Evolutionary conservation across 2,797 vertebrate genomes (phyloP), one percentile per base, ranked within the genome.

Genomic region (Parambassis ranga): DNA sequence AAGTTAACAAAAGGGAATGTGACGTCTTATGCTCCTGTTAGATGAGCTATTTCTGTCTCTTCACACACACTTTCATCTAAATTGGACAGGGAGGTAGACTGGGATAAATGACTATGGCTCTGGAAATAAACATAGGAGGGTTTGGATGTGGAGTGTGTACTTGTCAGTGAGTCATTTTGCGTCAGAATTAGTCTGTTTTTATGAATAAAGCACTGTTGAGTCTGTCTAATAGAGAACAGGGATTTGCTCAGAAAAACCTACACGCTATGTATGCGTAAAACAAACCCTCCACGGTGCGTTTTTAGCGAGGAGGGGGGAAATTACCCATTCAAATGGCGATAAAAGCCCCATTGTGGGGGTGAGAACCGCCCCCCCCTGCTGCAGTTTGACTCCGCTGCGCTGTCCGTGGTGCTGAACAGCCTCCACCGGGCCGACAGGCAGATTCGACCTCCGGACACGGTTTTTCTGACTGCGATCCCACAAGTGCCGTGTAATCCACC

Each of bases 341-440:
- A 20, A 56, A 59, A 31, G 55, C 49, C 22, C 16, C 28, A 5
- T 0, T 53, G 78, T 64, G 47, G 56, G 41, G 50, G 49, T 42
- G n/a, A 16, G 31, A 60, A 27, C 31, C 31, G 7, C 15, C 27
- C 9, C 52, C 50, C 48, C 26, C 35, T 30, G 14, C 59, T 35
- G 68, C 65, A 66, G 60, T 7, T n/a, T 1, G 1, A 32, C 32
- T 42, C 5, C 6, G 5, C 4, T 19, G 79, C 66, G 75, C 88
- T 90, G 78, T 86, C 83, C 77, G 1, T 24, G 86, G 85, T 87
- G 53, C 85, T 87, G 83, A 85, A 65, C 31, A 16, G 31, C 44
- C 36, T 27, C 2, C 30, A 4, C 38, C 24, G 16, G 16, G 18
- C 67, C 3, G 13, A 16, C 10, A 38, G 2, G 7, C 38, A 26